These are phyloP conservation scores for Xestia sexstrigata DNA, from an alignment of 2,888 invertebrate species.

Conservation along the genomic window DNA sequence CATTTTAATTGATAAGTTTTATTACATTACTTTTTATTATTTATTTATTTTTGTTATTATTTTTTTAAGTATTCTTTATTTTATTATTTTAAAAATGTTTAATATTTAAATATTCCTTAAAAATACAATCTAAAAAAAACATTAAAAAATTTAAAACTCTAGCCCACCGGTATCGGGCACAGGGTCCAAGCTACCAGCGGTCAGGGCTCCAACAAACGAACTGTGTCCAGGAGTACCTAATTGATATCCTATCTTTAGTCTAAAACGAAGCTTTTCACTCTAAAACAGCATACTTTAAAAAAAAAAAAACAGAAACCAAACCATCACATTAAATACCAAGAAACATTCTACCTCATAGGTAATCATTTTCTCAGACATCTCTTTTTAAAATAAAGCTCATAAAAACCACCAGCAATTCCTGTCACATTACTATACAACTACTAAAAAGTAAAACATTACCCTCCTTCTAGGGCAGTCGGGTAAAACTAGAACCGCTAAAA, in stretches of 20 bases:
- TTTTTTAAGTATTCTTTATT: no score
- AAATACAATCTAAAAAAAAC: no score
- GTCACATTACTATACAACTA: conserved; percentile 12
- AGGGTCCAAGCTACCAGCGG: no score
- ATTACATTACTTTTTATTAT: no score
- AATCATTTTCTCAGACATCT: background rate
- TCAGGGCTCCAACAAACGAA: no score
- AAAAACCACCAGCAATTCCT: conserved; percentile 13
- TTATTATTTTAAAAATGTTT: no score
- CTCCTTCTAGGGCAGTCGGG: background rate
- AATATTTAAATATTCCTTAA: no score
- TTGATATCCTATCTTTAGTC: no score
- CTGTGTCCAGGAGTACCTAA: no score
- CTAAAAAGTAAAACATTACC: conserved; percentile 22
- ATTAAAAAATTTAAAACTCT: no score
- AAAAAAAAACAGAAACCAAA: background rate
- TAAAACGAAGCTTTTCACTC: background rate
- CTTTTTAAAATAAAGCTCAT: conserved; percentile 6
- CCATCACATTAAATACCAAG: background rate
- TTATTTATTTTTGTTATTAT: no score
- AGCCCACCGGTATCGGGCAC: no score
- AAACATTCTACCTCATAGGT: conserved; percentile 7
- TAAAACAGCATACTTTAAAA: background rate
- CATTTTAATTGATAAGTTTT: background rate
- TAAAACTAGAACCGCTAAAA: conserved; percentile 41